Conservation (phyloP, 2,797 vertebrate species). For the Pteropus rufus region DNA sequence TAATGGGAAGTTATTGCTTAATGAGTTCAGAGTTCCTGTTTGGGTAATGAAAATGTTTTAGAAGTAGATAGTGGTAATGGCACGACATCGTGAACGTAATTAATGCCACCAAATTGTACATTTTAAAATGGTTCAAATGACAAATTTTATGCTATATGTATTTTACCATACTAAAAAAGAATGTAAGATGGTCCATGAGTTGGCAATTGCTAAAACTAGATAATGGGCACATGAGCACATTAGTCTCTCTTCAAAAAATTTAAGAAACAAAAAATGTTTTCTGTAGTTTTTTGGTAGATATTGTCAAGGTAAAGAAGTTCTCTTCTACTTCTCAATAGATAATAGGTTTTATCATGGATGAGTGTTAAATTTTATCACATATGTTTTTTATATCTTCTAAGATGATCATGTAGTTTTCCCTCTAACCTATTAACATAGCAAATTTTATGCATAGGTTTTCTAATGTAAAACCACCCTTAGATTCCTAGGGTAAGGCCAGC, state of each 20-base stretch:
- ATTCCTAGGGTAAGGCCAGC: neutral
- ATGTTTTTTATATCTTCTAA: neutral
- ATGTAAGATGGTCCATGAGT: neutral
- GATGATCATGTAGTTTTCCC: neutral
- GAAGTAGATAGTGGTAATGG: neutral
- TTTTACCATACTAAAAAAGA: neutral
- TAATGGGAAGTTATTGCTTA: neutral
- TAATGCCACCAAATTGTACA: neutral
- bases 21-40: neutral
- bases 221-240: neutral
- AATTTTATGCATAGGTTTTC: neutral
- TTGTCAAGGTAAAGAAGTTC: neutral
- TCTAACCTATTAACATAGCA: neutral
- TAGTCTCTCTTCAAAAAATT: neutral
- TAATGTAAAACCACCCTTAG: neutral
- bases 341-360: neutral
- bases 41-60: neutral
- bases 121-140: neutral
- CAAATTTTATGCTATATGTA: neutral
- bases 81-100: neutral
- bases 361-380: slow-evolving; percentile 16
- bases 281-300: neutral
- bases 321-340: neutral
- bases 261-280: slow-evolving; percentile 23
- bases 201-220: neutral